Base-by-base conservation (phyloP, 2,888 invertebrate species). In the Coremacera marginata region DNA sequence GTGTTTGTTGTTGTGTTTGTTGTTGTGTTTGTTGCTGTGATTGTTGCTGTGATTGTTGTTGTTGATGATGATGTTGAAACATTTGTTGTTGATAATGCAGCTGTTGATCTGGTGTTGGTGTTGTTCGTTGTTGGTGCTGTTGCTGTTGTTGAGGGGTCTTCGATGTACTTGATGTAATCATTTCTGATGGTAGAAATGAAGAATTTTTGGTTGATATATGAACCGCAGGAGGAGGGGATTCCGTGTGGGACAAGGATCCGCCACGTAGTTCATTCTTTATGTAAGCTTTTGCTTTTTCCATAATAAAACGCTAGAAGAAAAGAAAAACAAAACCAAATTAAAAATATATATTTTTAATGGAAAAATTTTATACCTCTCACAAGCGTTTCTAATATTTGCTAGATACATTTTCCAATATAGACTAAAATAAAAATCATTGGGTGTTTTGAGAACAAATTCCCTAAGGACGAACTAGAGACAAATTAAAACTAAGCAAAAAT, bases 231-330 rank as follows among this genome's bases (percentile, higher is more conserved):
- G 76, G 75, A 76, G 82, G 75, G 79, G 80, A 79, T 78, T 81
- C 81, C 81, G 84, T 77, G 80, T 84, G 83, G 79, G 82, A 79
- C 82, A 82, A 80, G 81, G 83, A 86, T 83, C 90, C 91, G 84
- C 91, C 92, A 89, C 91, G 91, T 86, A 93, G 91, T 90, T 93
- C 93, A 90, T 92, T 93, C 90, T 93, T 93, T 89, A 93, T 93
- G 87, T 93, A 93, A 82, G 93, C 92, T 90, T 93, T 94, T 87
- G 92, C 92, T 89, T 92, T 92, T 91, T 92, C 92, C 92, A 92
- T 92, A 84, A 83, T 88, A 27, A 25, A 63, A 57, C n/a, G 34
- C 51, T 57, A 5, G 9, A 19, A 14, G 3, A 34, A 7, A 16
- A 71, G 19, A 37, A 22, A 68, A 44, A 2, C 2, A 7, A 44